These are phyloP conservation scores for Scolopax rusticola DNA, from an alignment of 2,797 vertebrate genomes.

Conservation along the genomic window DNA sequence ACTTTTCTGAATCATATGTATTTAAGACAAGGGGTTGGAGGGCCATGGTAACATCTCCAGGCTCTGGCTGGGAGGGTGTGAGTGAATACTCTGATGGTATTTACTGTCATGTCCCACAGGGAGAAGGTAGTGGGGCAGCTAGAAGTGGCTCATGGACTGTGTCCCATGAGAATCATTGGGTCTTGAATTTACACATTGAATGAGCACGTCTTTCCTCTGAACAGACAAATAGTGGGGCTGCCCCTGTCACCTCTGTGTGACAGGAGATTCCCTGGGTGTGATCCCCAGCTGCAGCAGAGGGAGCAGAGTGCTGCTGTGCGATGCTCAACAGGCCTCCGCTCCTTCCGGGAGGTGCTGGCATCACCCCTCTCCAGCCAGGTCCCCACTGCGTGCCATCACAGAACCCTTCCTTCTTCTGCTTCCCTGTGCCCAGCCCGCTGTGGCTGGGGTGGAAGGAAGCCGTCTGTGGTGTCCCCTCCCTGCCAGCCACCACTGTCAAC, in stretches of 20 bases:
- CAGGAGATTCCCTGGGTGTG: background rate
- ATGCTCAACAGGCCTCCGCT: background rate
- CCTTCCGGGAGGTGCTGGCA: fast-evolving
- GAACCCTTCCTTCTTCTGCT: slow-evolving; percentile 11
- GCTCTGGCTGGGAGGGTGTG: background rate
- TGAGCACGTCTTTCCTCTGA: background rate
- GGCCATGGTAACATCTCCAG: background rate
- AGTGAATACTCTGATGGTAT: background rate
- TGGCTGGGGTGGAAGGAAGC: background rate
- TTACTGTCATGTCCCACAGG: background rate
- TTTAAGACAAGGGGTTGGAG: background rate
- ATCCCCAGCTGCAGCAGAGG: background rate
- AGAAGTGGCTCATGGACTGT: background rate
- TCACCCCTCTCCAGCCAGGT: background rate
- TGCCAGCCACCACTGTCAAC: fast-evolving
- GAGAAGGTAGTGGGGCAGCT: background rate
- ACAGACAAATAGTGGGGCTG: fast-evolving
- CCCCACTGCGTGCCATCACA: background rate
- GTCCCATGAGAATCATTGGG: background rate
- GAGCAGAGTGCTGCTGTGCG: background rate
- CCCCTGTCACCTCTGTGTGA: background rate
- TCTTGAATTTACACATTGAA: background rate
- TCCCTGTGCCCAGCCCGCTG: background rate
- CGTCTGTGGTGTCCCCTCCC: background rate
- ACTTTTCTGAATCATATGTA: background rate